Evolutionary conservation across 2,113 vertebrate species (phyloP).

Genomic region (Etia nguti): DNA sequence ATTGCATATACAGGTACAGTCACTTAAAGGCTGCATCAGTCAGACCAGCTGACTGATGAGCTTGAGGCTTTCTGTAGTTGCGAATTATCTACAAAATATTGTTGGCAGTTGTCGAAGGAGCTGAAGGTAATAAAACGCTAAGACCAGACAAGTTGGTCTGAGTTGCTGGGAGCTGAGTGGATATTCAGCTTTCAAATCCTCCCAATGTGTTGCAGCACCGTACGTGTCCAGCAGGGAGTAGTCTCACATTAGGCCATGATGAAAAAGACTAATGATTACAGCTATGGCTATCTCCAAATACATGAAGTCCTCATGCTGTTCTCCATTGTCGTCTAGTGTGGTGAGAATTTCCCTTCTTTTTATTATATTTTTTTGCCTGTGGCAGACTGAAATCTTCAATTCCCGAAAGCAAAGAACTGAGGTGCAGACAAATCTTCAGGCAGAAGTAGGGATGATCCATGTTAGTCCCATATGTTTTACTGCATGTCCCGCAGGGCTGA

Average conservation of each 20-base stretch:
- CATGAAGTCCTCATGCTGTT: neutral
- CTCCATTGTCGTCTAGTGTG: neutral
- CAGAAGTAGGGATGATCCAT: neutral
- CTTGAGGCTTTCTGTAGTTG: constrained; percentile 17
- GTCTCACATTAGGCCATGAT: neutral
- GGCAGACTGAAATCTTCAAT: neutral
- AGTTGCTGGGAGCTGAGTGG: neutral
- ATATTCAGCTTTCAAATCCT: neutral
- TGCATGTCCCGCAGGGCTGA: neutral
- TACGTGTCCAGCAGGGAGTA: constrained; percentile 47
- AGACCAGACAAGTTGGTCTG: neutral
- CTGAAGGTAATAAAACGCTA: neutral
- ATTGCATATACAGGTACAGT: constrained; percentile 41
- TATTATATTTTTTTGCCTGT: neutral
- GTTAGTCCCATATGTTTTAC: neutral
- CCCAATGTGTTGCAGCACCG: neutral
- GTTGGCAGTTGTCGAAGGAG: neutral
- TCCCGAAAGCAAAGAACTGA: neutral
- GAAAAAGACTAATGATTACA: neutral
- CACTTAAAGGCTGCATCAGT: constrained; percentile 26
- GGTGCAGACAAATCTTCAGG: neutral
- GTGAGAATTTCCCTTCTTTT: neutral
- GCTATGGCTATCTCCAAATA: neutral
- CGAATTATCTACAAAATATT: neutral
- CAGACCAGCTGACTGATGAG: constrained; percentile 71